A percentile compares a stretch with the other conserved stretches of the same genome.
phyloP scores from a whole-genome alignment of 2,888 invertebrate genomes.

The Carterocephalus palaemon region DNA sequence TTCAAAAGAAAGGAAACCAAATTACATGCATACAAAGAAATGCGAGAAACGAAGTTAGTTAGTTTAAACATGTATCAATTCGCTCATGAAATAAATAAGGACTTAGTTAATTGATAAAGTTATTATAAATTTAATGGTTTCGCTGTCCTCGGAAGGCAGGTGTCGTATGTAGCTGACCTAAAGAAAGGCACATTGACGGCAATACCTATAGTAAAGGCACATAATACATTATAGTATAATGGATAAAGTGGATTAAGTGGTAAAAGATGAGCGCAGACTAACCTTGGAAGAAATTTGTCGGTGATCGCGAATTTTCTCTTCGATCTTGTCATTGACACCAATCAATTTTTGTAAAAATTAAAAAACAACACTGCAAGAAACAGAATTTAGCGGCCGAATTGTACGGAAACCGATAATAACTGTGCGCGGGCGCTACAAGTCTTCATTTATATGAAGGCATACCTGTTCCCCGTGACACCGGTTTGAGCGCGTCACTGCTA shows the following conservation, averaged over 20 bases:
- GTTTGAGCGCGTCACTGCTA: constrained; percentile 26
- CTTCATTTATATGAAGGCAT: constrained; percentile 45
- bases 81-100: no score
- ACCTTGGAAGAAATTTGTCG: constrained; percentile 78
- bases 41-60: no score
- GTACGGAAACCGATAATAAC: constrained; percentile 45
- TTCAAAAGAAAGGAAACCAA: no score
- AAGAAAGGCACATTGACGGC: no score
- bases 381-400: constrained; percentile 54
- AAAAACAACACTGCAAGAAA: constrained; percentile 58
- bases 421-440: constrained; percentile 38
- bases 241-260: neutral
- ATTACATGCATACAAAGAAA: no score
- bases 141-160: no score
- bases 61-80: no score
- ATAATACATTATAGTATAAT: neutral
- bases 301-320: constrained; percentile 75
- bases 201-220: no score
- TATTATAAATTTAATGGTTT: no score
- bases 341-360: constrained; percentile 49
- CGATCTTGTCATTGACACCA: constrained; percentile 79
- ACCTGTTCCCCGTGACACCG: constrained; percentile 26
- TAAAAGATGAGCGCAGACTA: constrained; percentile 33
- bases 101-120: no score
- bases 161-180: no score